Base-by-base conservation (phyloP, 2,113 vertebrate species). In the Rhinogobius similis region DNA sequence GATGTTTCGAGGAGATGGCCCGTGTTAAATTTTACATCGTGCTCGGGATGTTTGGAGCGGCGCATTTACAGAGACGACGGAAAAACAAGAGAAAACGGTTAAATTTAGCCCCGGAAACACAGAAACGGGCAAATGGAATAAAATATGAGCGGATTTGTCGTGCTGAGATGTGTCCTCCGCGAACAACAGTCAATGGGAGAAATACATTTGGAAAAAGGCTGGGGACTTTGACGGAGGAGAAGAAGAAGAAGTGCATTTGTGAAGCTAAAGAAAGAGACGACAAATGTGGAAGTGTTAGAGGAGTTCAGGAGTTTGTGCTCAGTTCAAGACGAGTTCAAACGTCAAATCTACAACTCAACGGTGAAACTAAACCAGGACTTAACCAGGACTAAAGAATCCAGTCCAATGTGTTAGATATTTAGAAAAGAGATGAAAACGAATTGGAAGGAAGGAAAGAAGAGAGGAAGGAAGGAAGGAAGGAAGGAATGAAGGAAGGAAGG, bases 21-120 rank as follows among this genome's bases (percentile, higher is more conserved):
- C 6, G 32, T 84, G 69, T 65, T 91, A 73, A 92, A 92, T 92
- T 89, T 88, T 91, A 74, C 78, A 91, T 86, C n/a, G 68, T 38
- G 75, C 83, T 84, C 75, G 1, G 41, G 67, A 78, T 84, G 77
- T 81, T 59, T 79, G 74, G 75, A 79, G 38, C 87, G 32, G 32
- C 32, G 32, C 32, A 81, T 83, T 81, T 68, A 77, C 58, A 69
- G 73, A 84, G n/a, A 5, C 32, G 46, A 86, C 78, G 82, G 75
- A 64, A 82, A 50, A 76, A 79, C 70, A 86, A 78, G 83, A 61
- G 29, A 88, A 87, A 90, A 80, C 85, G 58, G 79, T 79, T 86
- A 88, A 90, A 89, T 85, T 83, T 89, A 89, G 87, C 77, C n/a
- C 12, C 5, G 72, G 2, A 70, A 82, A 82, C 24, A 71, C 12